Evolutionary conservation across 2,888 invertebrate species (phyloP).

Genomic region (Leucozona laternaria): DNA sequence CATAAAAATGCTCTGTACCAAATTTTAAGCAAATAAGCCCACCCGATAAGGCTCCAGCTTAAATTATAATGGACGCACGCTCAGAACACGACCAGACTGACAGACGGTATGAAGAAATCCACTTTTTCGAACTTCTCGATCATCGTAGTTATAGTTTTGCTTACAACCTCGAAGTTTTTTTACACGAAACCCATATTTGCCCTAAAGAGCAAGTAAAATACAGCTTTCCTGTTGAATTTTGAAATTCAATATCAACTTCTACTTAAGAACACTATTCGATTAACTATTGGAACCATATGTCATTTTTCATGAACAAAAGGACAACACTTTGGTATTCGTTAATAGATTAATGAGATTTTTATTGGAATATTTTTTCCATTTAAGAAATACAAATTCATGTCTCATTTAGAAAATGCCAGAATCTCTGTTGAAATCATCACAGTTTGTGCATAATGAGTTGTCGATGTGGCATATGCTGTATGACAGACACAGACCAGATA

Average conservation of each 20-base stretch:
- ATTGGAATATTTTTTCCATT: constrained; percentile 1
- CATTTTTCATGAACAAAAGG: background rate
- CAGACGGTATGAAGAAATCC: no score
- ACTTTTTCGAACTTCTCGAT: no score
- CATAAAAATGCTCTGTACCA: no score
- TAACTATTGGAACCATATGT: background rate
- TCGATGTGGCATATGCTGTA: constrained; percentile 43
- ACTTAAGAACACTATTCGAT: background rate
- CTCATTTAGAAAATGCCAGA: constrained; percentile 19
- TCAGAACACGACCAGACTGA: no score
- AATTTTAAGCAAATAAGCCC: no score
- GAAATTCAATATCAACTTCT: background rate
- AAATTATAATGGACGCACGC: no score
- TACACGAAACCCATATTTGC: no score
- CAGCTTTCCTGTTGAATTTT: background rate
- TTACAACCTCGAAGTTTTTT: no score
- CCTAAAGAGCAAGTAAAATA: no score
- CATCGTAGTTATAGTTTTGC: no score
- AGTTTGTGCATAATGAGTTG: constrained; percentile 51
- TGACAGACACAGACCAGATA: constrained; percentile 30
- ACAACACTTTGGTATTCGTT: constrained; percentile 19
- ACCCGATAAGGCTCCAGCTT: no score
- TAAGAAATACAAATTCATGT: constrained; percentile 24
- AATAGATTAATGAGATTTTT: constrained; percentile 26
- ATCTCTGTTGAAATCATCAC: constrained; percentile 38